Percentiles rank a stretch among this genome's conserved stretches.
These are phyloP conservation scores for Psylliodes chrysocephalus DNA, from an alignment of 2,888 invertebrate genomes.

Conservation along the genomic window DNA sequence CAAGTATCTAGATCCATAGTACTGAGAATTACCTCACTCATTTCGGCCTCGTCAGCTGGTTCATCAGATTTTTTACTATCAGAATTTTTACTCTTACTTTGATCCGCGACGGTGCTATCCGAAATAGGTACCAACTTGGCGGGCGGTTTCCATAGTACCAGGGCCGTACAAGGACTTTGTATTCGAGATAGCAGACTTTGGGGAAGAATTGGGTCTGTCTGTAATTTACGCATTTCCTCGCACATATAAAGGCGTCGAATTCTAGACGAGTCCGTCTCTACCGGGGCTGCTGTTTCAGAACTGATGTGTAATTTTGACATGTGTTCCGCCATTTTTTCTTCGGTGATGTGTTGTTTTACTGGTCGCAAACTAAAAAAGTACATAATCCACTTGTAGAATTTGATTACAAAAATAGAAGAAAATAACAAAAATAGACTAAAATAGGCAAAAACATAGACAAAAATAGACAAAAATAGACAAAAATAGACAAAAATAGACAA, in stretches of 20 bases:
- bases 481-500: too few relatives aligned
- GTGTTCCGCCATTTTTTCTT: slow-evolving; percentile 86
- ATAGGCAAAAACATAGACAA: too few relatives aligned
- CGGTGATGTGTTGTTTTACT: slow-evolving; percentile 81
- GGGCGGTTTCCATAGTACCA: slow-evolving; percentile 85
- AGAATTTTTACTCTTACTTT: slow-evolving; percentile 58
- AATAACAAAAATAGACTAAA: too few relatives aligned
- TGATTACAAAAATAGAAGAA: too few relatives aligned
- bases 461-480: too few relatives aligned
- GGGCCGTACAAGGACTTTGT: slow-evolving; percentile 79
- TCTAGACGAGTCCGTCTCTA: slow-evolving; percentile 55
- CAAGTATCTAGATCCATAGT: slow-evolving; percentile 53
- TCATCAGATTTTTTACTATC: slow-evolving; percentile 57
- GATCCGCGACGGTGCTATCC: slow-evolving; percentile 59
- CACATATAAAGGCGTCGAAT: slow-evolving; percentile 69
- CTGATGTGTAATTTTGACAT: slow-evolving; percentile 79
- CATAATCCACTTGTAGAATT: too few relatives aligned
- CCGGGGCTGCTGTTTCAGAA: slow-evolving; percentile 57
- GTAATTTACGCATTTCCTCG: slow-evolving; percentile 75
- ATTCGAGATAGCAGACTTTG: slow-evolving; percentile 71
- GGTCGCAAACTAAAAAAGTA: slow-evolving; percentile 55
- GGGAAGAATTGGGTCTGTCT: slow-evolving; percentile 75
- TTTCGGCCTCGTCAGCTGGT: slow-evolving; percentile 35
- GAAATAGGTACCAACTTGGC: slow-evolving; percentile 45
- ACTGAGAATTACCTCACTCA: slow-evolving; percentile 33